Evolutionary conservation across 2,888 invertebrate species (phyloP).

Genomic region (Folsomia manolachei): DNA sequence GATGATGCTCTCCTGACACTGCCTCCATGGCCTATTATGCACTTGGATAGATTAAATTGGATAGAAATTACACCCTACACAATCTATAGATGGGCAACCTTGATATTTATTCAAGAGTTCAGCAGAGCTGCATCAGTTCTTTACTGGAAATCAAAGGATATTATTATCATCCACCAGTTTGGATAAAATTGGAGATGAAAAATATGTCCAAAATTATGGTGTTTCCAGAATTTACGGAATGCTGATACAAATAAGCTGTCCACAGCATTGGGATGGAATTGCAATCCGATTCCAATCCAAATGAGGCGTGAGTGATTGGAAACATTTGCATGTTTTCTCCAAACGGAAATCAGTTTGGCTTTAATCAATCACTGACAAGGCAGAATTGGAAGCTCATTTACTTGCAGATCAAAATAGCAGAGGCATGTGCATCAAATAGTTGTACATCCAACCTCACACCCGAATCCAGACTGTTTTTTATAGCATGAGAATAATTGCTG

Average conservation of each 20-base stretch:
- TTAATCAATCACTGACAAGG: not conserved
- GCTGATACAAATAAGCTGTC: not conserved
- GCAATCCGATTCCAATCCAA: too few relatives aligned
- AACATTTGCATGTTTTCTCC: not conserved
- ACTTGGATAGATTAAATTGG: not conserved
- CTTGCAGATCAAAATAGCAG: too few relatives aligned
- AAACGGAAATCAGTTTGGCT: not conserved
- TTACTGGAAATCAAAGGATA: too few relatives aligned
- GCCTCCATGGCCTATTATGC: not conserved
- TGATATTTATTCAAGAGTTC: too few relatives aligned
- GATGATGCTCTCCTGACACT: not conserved
- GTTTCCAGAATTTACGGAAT: not conserved
- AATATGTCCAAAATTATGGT: too few relatives aligned
- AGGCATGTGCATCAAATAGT: not conserved
- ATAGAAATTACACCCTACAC: not conserved
- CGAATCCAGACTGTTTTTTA: not conserved
- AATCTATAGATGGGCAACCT: too few relatives aligned
- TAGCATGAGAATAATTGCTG: not conserved
- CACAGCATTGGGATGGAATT: not conserved
- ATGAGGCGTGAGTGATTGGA: not conserved
- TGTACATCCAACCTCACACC: not conserved
- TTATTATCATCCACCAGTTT: too few relatives aligned
- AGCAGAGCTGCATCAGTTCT: not conserved
- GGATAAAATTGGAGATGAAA: too few relatives aligned
- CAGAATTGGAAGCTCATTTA: not conserved